Base-by-base conservation (phyloP, 2,797 vertebrate species). In the Thunnus albacares region DNA sequence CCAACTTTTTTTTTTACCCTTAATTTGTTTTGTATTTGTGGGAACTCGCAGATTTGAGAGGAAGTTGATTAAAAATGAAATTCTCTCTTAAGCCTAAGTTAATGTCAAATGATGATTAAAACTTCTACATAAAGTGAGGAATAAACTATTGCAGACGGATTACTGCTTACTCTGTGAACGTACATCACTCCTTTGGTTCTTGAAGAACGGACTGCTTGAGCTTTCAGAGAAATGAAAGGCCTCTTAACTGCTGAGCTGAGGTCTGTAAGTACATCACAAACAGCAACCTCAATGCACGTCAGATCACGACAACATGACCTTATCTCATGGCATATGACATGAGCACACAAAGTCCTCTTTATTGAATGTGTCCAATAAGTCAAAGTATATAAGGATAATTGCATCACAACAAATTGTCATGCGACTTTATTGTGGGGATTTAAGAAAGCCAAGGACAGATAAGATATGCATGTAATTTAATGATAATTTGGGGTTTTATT, bases 181-280 rank as follows among this genome's bases (percentile, higher is more conserved):
- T 51, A n/a, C 47, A 49, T 18, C 45, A 38, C 22, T 52, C 10
- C 18, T 43, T 30, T 68, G 47, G 22, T 33, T 60, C 67, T 28
- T 57, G 38, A 60, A 24, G 15, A 3, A 7, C 26, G 7, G 12
- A 22, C 28, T n/a, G 28, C 15, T 60, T 33, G 6, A 33, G 10
- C 6, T 47, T 47, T 70, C 15, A 60, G 24, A 43, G 30, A 5
- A 77, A 59, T 51, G 2, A 20, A 20, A 15, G 6, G 61, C 30
- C 18, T 45, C 49, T 26, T 60, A 55, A 7, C 9, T 20, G 10
- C 20, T 47, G 45, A 2, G 20, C 24, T 24, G 18, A 38, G 22
- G 28, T 38, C 59, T 30, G 47, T 7, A 12, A 53, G 26, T 63
- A 61, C 28, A 70, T 55, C 13, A 61, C 20, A 69, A 45, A 71